A percentile compares a stretch with the other conserved stretches of the same genome.
phyloP scores from a whole-genome alignment of 2,113 vertebrate species.

The Serinus canaria region DNA sequence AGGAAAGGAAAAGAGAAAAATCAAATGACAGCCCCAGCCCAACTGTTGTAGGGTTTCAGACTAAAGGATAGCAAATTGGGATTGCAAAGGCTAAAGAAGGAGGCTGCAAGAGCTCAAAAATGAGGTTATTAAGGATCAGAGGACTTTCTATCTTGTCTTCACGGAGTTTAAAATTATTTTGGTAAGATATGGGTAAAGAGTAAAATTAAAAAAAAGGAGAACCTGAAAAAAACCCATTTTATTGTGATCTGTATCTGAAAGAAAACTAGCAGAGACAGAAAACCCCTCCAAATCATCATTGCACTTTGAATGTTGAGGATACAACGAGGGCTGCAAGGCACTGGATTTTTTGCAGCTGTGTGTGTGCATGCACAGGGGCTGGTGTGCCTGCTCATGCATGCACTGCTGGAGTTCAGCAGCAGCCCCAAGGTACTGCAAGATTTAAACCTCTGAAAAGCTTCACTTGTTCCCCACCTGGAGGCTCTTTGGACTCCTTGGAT shows the following conservation, averaged over 20 bases:
- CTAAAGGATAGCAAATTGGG: neutral
- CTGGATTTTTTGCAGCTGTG: accelerated
- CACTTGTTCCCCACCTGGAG: neutral
- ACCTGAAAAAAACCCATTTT: neutral
- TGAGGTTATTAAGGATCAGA: neutral
- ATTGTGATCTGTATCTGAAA: neutral
- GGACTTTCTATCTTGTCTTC: neutral
- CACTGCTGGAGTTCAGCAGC: neutral
- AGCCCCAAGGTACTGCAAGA: neutral
- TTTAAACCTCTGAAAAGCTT: neutral
- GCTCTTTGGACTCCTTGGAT: neutral
- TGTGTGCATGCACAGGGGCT: neutral
- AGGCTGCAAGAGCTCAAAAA: neutral
- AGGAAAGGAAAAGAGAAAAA: neutral
- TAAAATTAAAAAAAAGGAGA: neutral
- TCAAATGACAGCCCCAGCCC: neutral
- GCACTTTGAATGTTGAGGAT: neutral
- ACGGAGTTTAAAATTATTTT: neutral
- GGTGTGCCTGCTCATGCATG: neutral
- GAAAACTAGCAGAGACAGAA: neutral
- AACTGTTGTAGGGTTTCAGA: neutral
- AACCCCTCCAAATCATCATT: neutral
- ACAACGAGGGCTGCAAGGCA: neutral
- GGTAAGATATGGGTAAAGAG: neutral
- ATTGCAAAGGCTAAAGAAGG: neutral